Evolutionary conservation across 2,113 vertebrate genomes (phyloP), one percentile per base, ranked within the genome.

Genomic region (Syngnathoides biaculeatus): DNA sequence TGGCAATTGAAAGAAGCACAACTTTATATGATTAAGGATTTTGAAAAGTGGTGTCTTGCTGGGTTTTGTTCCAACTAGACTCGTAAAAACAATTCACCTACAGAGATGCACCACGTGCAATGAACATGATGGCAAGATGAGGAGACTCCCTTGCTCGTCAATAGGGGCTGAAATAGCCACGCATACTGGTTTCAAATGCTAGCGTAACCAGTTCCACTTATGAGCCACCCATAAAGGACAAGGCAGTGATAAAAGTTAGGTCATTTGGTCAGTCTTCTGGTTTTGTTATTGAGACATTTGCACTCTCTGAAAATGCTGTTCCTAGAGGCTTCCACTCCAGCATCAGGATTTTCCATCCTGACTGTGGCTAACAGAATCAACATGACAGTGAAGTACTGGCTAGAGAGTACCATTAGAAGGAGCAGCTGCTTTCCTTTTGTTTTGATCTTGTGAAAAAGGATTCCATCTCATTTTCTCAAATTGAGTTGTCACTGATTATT

Each of bases 401-500:
- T 24, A 40, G 11, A 61, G 50, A 24, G 64, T 22, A 61, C 59
- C 26, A 43, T 53, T 30, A 66, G 26, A 67, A 67, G 10, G 12
- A 22, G 22, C 52, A 55, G 57, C 45, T 72, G 42, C 6, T 58
- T 66, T 72, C n/a, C 15, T 52, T 53, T 68, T 65, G 17, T n/a
- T 59, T 50, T 60, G 62, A 73, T 26, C 64, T 8, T 20, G 39
- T 65, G 65, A 22, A 64, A 72, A 76, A 78, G 60, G 60, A 75
- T 79, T 84, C 57, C 26, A 5, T 74, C 64, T 82, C 68, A 65
- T 71, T 66, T 55, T 69, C 52, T 50, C 61, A 59, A 69, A 81
- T 74, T 69, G 53, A 72, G 30, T 75, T 79, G 80, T 81, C 79
- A 67, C 66, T 39, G 66, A 72, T 24, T 53, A n/a, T 22, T 3